A percentile compares a stretch with the other conserved stretches of the same genome.
phyloP scores from a whole-genome alignment of 2,797 vertebrate species.

The Melanotaenia boesemani region DNA sequence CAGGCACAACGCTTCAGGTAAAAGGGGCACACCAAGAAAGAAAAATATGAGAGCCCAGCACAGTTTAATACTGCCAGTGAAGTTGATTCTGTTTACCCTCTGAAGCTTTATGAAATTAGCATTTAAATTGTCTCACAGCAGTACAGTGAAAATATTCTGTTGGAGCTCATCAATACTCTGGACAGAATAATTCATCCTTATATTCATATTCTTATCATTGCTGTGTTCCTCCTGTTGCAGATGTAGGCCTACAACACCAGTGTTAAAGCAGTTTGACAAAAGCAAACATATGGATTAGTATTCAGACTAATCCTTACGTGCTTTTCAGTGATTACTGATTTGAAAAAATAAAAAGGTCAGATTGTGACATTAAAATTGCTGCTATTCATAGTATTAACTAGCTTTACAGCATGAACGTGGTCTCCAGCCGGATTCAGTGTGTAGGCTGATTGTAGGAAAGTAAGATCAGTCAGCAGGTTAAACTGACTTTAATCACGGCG shows the following conservation, averaged over 20 bases:
- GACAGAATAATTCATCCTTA: slow-evolving; percentile 56
- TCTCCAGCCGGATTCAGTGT: slow-evolving; percentile 16
- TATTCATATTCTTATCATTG: slow-evolving; percentile 53
- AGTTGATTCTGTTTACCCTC: slow-evolving; percentile 37
- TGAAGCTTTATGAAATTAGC: slow-evolving; percentile 47
- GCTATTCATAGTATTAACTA: background rate
- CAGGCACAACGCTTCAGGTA: slow-evolving; percentile 99
- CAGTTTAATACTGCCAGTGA: slow-evolving; percentile 46
- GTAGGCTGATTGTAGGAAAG: slow-evolving; percentile 27
- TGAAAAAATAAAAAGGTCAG: background rate
- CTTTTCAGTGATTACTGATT: background rate
- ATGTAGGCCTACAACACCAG: slow-evolving; percentile 32
- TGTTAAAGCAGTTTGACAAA: slow-evolving; percentile 26
- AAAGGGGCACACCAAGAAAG: slow-evolving; percentile 60
- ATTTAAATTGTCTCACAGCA: slow-evolving; percentile 62
- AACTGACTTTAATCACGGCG: slow-evolving; percentile 9
- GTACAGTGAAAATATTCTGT: slow-evolving; percentile 58
- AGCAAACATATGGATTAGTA: slow-evolving; percentile 45
- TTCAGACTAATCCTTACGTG: background rate
- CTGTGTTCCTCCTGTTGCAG: slow-evolving; percentile 64
- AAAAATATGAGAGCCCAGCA: slow-evolving; percentile 8
- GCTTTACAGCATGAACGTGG: background rate
- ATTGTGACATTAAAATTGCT: background rate
- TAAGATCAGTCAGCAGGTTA: slow-evolving; percentile 23
- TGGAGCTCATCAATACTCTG: slow-evolving; percentile 48